phyloP scores from a whole-genome alignment of 2,113 vertebrate species.

The human (Homo sapiens) region GRCh38 chr15:68282501-68283000 shows the following conservation, averaged over 20 bases:
- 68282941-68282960: background rate
- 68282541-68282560: slow-evolving; percentile 19
- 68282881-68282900: slow-evolving; percentile 30
- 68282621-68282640: slow-evolving; percentile 27
- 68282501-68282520: slow-evolving; percentile 28
- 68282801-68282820: slow-evolving; percentile 11
- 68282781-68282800: slow-evolving; percentile 48
- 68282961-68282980: slow-evolving; percentile 46
- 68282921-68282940: slow-evolving; percentile 5
- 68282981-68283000: background rate
- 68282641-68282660: slow-evolving; percentile 27
- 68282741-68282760: slow-evolving; percentile 47
- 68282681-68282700: slow-evolving; percentile 24
- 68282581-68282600: slow-evolving; percentile 16
- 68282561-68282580: background rate
- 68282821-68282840: slow-evolving; percentile 21
- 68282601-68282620: slow-evolving; percentile 43
- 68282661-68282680: background rate
- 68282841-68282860: background rate
- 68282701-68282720: background rate
- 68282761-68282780: slow-evolving; percentile 10
- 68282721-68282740: slow-evolving; percentile 6
- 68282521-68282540: slow-evolving; percentile 2
- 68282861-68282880: slow-evolving; percentile 40
- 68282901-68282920: slow-evolving; percentile 3